Conservation (phyloP, 2,113 vertebrate species). For the Lepus timidus region DNA sequence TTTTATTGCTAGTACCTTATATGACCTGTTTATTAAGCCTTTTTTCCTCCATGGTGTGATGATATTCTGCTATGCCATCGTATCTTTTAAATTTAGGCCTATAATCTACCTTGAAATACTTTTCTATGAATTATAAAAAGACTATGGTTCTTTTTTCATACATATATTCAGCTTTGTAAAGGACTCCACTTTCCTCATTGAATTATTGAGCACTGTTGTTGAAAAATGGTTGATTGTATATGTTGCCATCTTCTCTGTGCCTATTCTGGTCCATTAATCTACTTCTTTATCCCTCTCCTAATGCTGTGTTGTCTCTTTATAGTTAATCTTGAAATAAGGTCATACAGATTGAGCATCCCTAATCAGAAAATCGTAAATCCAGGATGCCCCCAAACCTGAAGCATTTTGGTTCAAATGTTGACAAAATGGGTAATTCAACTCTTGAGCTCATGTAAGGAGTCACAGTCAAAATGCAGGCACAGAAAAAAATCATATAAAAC, state of each 20-base stretch:
- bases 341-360: not conserved
- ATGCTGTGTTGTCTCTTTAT: not conserved
- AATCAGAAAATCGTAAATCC: not conserved
- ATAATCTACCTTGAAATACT: not conserved
- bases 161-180: not conserved
- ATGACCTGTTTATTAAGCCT: not conserved
- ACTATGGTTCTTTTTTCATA: not conserved
- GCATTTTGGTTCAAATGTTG: no score
- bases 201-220: conserved; percentile 12
- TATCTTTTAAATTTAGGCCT: not conserved
- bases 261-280: not conserved
- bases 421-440: not conserved
- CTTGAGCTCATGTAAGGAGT: not conserved
- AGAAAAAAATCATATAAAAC: not conserved
- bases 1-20: not conserved
- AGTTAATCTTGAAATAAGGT: not conserved
- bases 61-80: not conserved
- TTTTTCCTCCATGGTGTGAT: not conserved
- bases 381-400: not conserved
- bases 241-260: not conserved
- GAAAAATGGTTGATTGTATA: not conserved
- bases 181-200: not conserved
- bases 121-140: conserved; percentile 5
- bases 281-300: not conserved
- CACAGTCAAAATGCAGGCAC: not conserved